Evolutionary conservation across 1,140 invertebrate species (phyloP).

Genomic region (Chionoecetes opilio): DNA sequence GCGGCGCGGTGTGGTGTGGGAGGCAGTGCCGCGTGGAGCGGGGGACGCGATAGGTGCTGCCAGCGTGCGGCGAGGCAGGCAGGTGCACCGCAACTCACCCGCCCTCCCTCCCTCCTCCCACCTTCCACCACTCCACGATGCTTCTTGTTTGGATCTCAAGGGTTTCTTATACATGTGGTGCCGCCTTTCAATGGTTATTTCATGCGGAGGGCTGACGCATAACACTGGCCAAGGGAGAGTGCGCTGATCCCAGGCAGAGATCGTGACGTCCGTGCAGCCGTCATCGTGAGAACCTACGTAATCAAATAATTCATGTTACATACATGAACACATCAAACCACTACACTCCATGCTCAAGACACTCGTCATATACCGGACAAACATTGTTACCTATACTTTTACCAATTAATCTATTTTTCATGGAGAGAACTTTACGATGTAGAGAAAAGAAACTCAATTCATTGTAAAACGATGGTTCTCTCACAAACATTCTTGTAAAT

Average conservation of each 20-base stretch:
- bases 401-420: conserved; percentile 53
- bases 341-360: background rate
- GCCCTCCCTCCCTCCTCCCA: background rate
- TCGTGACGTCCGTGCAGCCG: background rate
- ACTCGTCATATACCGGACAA: background rate
- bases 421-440: conserved; percentile 42
- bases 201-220: background rate
- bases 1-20: background rate
- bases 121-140: background rate
- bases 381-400: background rate
- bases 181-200: conserved; percentile 36
- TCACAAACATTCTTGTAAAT: conserved; percentile 60
- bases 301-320: background rate
- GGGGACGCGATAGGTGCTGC: conserved; percentile 58
- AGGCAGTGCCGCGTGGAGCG: background rate
- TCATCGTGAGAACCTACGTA: background rate
- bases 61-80: conserved; percentile 46
- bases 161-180: conserved; percentile 20
- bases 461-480: background rate
- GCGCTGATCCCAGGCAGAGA: background rate
- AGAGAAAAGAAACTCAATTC: conserved; percentile 34
- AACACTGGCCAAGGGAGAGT: too few species aligned
- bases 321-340: background rate
- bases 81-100: background rate
- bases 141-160: background rate